These are phyloP conservation scores for Tadarida brasiliensis DNA, from an alignment of 2,797 vertebrate species.

Conservation along the genomic window DNA sequence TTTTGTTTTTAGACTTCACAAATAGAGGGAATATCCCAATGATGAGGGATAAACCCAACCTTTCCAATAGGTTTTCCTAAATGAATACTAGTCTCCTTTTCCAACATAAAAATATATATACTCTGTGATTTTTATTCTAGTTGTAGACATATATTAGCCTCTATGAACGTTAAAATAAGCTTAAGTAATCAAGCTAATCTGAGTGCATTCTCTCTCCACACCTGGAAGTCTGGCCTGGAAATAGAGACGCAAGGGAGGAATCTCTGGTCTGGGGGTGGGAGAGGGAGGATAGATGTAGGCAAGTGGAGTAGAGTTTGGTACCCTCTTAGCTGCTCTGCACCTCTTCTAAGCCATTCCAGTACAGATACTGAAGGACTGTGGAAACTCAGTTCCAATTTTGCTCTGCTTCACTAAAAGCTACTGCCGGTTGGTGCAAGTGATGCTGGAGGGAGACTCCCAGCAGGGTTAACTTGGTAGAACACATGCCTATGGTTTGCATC, in stretches of 20 bases:
- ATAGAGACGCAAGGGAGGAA: not conserved
- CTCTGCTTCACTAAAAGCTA: not conserved
- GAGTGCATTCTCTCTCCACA: not conserved
- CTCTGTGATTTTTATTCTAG: not conserved
- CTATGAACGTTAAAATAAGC: not conserved
- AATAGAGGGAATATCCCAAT: not conserved
- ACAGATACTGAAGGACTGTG: not conserved
- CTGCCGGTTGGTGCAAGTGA: not conserved
- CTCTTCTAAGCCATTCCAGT: not conserved
- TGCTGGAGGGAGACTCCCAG: not conserved
- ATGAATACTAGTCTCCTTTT: not conserved
- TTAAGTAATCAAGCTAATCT: not conserved
- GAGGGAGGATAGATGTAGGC: not conserved
- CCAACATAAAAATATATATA: not conserved
- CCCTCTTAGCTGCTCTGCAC: not conserved
- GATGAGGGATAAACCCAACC: too few relatives aligned
- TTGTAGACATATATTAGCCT: not conserved
- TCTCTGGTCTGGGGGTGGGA: fast-evolving
- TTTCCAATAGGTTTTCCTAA: not conserved
- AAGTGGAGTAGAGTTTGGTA: too few relatives aligned
- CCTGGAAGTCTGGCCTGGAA: not conserved
- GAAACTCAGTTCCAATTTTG: not conserved
- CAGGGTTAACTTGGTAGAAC: not conserved
- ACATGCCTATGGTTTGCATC: not conserved
- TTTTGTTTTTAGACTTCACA: not conserved